Base-by-base conservation (phyloP, 2,888 invertebrate genomes). In the Sphecodes monilicornis region DNA sequence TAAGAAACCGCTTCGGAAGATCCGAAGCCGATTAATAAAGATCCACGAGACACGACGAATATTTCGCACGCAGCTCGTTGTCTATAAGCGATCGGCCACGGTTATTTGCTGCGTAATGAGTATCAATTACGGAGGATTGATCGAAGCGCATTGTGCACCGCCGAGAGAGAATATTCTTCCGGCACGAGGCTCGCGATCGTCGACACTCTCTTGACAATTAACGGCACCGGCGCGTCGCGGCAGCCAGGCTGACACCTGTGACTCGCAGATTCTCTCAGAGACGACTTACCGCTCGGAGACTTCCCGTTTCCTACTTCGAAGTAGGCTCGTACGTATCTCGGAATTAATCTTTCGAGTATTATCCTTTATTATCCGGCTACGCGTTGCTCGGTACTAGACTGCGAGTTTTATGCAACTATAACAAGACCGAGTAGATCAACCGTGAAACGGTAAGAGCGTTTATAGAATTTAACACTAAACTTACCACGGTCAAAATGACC, bases 191-290 rank as follows among this genome's bases (percentile, higher is more conserved):
- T 22, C 64, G 46, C 82, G 46, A 32, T 32, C 29, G 41, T 41
- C 46, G n/a, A 4, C 16, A 41, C 72, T 43, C 66, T 74, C 36
- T 79, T 32, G 36, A 29, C 74, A 69, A 82, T 83, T 54, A 76
- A 66, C 57, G 71, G 39, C 68, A n/a, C 39, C 68, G 46, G 16
- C n/a, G 29, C n/a, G n/a, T n/a, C n/a, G n/a, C n/a, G n/a, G 29
- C 70, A 64, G 69, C 36, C 43, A 0, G 13, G 60, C 66, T 32
- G 82, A 72, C 77, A 82, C 72, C 74, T 66, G 68, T 60, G 78
- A 72, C 78, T 82, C 50, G 83, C 75, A 26, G 36, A 66, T 75
- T 74, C 36, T 41, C n/a, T 26, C 43, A 13, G 4, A 13, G 18
- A 57, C 43, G 10, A 22, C 66, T 66, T 22, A 32, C 64, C 18